phyloP scores from a whole-genome alignment of 2,113 vertebrate species.

The Sebastes schlegelii region DNA sequence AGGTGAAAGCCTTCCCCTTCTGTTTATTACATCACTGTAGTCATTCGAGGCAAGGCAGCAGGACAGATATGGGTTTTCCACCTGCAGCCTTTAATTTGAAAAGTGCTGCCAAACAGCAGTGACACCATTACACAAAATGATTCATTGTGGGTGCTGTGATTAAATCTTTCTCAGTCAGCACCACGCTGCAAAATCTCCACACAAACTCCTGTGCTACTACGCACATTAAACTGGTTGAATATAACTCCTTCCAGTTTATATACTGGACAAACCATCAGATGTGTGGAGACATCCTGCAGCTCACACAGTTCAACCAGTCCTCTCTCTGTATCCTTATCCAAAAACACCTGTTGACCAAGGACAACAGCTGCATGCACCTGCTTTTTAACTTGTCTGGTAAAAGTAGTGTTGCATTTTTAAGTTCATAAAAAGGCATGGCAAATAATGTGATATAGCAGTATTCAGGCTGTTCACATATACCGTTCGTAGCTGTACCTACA shows the following conservation, averaged over 20 bases:
- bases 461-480: no score
- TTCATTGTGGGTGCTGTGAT: conserved; percentile 5
- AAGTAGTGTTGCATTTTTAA: not conserved
- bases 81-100: conserved; percentile 21
- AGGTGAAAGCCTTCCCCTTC: not conserved
- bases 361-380: not conserved
- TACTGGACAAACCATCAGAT: not conserved
- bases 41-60: conserved; percentile 6
- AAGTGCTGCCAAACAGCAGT: conserved; percentile 32
- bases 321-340: not conserved
- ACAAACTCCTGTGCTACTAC: not conserved
- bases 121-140: conserved; percentile 10
- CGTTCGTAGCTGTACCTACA: no score
- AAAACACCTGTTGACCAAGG: not conserved
- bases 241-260: not conserved
- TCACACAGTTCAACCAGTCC: not conserved
- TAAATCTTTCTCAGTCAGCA: conserved; percentile 13
- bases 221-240: not conserved
- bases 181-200: not conserved
- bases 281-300: not conserved
- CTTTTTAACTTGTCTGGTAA: not conserved
- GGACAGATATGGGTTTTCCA: conserved; percentile 8
- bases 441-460: not conserved
- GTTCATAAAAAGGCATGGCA: not conserved
- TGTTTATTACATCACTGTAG: conserved; percentile 9